phyloP scores from a whole-genome alignment of 2,113 vertebrate genomes.

The Accipiter virgatus region DNA sequence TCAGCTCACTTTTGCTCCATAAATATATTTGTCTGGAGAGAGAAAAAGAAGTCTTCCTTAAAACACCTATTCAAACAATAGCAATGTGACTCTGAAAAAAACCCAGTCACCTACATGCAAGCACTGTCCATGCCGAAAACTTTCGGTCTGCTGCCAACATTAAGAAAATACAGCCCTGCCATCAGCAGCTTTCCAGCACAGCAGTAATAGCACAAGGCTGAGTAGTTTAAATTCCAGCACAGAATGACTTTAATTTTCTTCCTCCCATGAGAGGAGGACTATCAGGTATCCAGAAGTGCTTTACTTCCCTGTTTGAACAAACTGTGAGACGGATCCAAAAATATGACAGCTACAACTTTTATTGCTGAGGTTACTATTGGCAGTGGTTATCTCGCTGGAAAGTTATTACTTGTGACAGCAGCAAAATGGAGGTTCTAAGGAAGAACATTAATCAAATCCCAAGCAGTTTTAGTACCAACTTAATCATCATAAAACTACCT shows the following conservation, averaged over 20 bases:
- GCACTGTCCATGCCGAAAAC: background rate
- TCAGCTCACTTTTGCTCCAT: background rate
- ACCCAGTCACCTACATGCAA: background rate
- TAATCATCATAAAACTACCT: slow-evolving; percentile 32
- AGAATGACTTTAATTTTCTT: background rate
- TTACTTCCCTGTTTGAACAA: background rate
- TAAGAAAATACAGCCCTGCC: background rate
- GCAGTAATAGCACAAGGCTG: background rate
- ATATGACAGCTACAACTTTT: background rate
- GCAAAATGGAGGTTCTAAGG: background rate
- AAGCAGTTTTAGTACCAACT: slow-evolving; percentile 34
- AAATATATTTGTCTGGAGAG: background rate
- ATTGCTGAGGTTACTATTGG: slow-evolving; percentile 10
- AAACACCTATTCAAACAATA: background rate
- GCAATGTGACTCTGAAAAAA: background rate
- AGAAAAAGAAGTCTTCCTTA: background rate
- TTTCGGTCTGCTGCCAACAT: background rate
- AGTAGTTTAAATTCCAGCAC: background rate
- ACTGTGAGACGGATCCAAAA: background rate
- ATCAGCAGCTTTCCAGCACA: background rate
- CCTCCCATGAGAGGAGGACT: background rate
- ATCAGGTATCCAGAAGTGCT: background rate
- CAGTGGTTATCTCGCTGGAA: slow-evolving; percentile 21
- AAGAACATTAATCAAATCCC: slow-evolving; percentile 32
- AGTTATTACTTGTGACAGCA: slow-evolving; percentile 44